Base-by-base conservation (phyloP, 2,113 vertebrate genomes). In the Antennarius striatus region DNA sequence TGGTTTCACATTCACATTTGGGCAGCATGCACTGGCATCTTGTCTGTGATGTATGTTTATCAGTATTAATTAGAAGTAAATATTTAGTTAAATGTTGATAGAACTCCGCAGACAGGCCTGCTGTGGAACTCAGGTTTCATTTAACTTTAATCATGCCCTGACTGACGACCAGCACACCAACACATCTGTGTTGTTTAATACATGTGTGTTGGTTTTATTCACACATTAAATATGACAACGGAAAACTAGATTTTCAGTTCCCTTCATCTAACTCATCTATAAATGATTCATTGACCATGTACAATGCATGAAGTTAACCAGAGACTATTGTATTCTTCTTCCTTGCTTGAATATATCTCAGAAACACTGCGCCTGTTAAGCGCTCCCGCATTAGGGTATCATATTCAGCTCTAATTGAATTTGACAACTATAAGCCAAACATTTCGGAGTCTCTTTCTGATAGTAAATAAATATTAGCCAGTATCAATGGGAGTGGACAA, bases 121-220 rank as follows among this genome's bases (percentile, higher is more conserved):
- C 63, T 59, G 43, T 51, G 53, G 32, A 72, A 51, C 53, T 46
- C 46, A 60, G 66, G 52, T 55, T 60, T 43, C 69, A 71, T 82
- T 56, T 53, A 56, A 72, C 73, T 56, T 71, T 59, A 82, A 73
- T 79, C 42, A 64, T 56, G 60, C 65, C 59, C 65, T 67, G 63
- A 78, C 66, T 50, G 68, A 81, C 59, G 68, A 66, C 53, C 71
- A 53, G 11, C 65, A 58, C 69, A 71, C 48, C 29, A 42, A 58
- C 29, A 5, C 14, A 17, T 63, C 80, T 56, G 56, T 68, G 51
- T 47, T 46, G 42, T 71, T 12, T 75, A 57, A 68, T 67, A 61
- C 58, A 43, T 75, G 56, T 57, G 65, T 2, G 22, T 22, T 22
- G 22, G 22, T 22, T 22, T 22, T 22, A 22, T 22, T 22, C 22